Evolutionary conservation across 2,797 vertebrate genomes (phyloP).

Genomic region (Ciconia nigra): DNA sequence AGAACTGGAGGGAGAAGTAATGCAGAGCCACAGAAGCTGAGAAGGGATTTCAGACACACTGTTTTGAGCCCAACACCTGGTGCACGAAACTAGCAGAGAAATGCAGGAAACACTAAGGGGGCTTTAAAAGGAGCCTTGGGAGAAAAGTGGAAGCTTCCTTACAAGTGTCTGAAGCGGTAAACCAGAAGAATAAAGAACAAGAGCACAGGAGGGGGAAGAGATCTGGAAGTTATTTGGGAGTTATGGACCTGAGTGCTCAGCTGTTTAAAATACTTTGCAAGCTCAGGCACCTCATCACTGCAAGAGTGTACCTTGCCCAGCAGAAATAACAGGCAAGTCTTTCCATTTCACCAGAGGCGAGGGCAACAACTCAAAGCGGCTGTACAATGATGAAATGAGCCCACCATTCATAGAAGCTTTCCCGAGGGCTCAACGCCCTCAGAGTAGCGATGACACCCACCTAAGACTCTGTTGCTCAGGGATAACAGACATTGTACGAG

Average conservation of each 20-base stretch:
- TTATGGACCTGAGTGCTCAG: not conserved
- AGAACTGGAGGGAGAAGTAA: not conserved
- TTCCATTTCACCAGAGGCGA: not conserved
- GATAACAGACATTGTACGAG: accelerated
- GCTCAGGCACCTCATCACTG: conserved; percentile 15
- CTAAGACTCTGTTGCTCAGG: accelerated
- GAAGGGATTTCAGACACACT: not conserved
- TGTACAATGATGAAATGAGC: accelerated
- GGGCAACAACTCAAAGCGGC: not conserved
- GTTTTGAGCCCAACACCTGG: not conserved
- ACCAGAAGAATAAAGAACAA: conserved; percentile 2
- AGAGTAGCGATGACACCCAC: not conserved
- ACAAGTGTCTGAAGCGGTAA: not conserved
- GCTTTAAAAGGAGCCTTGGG: conserved; percentile 20
- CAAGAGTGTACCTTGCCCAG: not conserved
- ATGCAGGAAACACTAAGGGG: not conserved
- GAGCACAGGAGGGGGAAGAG: not conserved
- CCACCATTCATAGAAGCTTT: not conserved
- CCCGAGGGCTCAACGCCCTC: not conserved
- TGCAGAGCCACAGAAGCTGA: not conserved
- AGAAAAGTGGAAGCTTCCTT: not conserved
- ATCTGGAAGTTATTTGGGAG: conserved; percentile 56
- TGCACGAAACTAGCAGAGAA: not conserved
- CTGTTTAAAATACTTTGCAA: not conserved
- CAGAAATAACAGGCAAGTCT: conserved; percentile 7